Conservation (phyloP, 1,140 invertebrate genomes). For the Eriosoma lanigerum region DNA sequence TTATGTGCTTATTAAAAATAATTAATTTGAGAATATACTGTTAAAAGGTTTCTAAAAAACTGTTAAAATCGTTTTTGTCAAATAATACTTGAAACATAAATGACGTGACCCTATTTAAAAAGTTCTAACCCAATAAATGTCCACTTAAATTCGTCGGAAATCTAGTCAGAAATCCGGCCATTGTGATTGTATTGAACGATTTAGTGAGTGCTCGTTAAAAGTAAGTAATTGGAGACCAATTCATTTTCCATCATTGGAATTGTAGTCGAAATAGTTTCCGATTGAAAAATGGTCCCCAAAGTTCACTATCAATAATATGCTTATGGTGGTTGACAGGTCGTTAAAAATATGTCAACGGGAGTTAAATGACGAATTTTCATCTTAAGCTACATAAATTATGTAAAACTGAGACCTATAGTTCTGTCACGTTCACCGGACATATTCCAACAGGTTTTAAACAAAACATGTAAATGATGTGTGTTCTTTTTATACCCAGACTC, state of each 20-base stretch:
- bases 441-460: slow-evolving; percentile 6
- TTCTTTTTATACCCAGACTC: background rate
- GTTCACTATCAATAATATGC: slow-evolving; percentile 27
- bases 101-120: background rate
- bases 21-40: no score
- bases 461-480: slow-evolving; percentile 1
- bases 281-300: slow-evolving; percentile 19
- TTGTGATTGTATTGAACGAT: slow-evolving; percentile 8
- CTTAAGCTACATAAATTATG: slow-evolving; percentile 11
- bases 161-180: slow-evolving; percentile 15
- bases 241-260: background rate
- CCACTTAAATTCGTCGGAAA: slow-evolving; percentile 38
- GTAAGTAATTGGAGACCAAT: slow-evolving; percentile 45
- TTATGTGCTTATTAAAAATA: no score
- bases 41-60: background rate
- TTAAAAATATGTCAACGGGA: slow-evolving; percentile 32
- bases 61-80: background rate
- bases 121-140: slow-evolving; percentile 24
- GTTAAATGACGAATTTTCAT: slow-evolving; percentile 22
- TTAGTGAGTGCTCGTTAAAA: slow-evolving; percentile 43
- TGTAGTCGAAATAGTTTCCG: background rate
- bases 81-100: background rate
- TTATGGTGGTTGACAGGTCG: slow-evolving; percentile 18
- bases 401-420: slow-evolving; percentile 9
- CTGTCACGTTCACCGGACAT: slow-evolving; percentile 21